Evolutionary conservation across 2,888 invertebrate species (phyloP), one percentile per base, ranked within the genome.

Genomic region (Drosophila multiciliata): DNA sequence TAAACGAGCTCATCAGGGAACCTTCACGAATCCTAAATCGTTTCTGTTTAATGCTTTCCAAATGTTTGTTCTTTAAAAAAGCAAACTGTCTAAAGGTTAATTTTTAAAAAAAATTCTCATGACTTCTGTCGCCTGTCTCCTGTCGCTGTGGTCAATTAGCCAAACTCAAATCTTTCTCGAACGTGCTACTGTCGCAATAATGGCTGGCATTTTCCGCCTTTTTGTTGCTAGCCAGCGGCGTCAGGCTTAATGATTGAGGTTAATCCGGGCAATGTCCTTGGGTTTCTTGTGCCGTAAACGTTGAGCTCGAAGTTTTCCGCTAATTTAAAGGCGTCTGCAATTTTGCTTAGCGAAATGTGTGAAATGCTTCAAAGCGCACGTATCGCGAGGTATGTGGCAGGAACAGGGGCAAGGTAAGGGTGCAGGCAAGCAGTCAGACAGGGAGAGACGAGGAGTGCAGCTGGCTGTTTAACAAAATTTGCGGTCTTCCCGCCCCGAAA

Each of bases 401-500:
- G 42, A 32, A 55, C 54, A 55, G 23, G 23, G 35, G 20, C 17
- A 23, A 36, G 45, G 38, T n/a, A n/a, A 36, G 26, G 49, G 50
- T 66, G 49, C 40, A 50, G 59, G 20, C 20, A 42, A 57, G 36
- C 20, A 42, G 12, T 8, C 12, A 12, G 12, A 1, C 12, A 2
- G 20, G 3, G 7, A 15, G 20, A 45, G 15, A 23, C 8, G 45
- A 52, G 64, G 67, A 35, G 57, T 53, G 79, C 83, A 83, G 89
- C 86, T 88, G 89, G 76, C 79, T 61, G 73, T 73, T 80, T 85
- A 80, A 86, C 82, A 89, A 45, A 83, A 87, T 90, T 90, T 88
- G 90, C 82, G 91, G 90, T 87, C 84, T 90, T 90, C 82, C 87
- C 89, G 80, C 83, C 82, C 78, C 70, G 77, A 80, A 86, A 42